Base-by-base conservation (phyloP, 2,888 invertebrate genomes). In the Eupithecia centaureata region DNA sequence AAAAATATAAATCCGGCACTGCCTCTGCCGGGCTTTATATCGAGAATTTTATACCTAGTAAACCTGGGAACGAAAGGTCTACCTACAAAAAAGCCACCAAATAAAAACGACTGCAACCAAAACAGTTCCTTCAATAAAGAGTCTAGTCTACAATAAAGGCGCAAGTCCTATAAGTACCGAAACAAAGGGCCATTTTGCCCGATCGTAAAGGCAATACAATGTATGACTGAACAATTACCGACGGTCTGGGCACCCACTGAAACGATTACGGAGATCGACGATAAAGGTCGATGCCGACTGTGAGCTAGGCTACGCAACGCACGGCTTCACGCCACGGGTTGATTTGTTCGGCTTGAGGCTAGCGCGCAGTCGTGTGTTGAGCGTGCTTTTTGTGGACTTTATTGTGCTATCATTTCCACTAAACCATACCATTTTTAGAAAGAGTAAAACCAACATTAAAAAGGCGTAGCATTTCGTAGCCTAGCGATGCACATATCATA, bases 181-280 rank as follows among this genome's bases (percentile, higher is more conserved):
- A 27, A 52, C 56, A 62, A 62, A 59, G 42, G 28, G 47, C 42
- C 61, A 51, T 64, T 35, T 58, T 30, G 28, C 32, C 47, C 25
- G 54, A 4, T 64, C 25, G 4, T 35, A 38, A n/a, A 59, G 33
- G 7, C 61, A 38, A 42, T 60, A 70, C 68, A 71, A 67, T 73
- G 70, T 75, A 72, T 59, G 59, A 67, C 61, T 63, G 62, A 69
- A 72, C 66, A 71, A 71, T 75, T 70, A 69, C 52, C 60, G 73
- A 61, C 42, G 65, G 70, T 72, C 70, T 57, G 27, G 67, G 47
- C 61, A 38, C 42, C 63, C 51, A 61, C 63, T 58, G 71, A 47
- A 67, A 56, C 58, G 61, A 64, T 67, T 63, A 61, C 57, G 10
- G 18, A 30, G 28, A 28, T 28, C 15, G 12, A 57, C 28, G 32